A percentile compares a stretch with the other conserved stretches of the same genome.
phyloP scores from a whole-genome alignment of 2,797 vertebrate genomes.

The Siniperca obscura region DNA sequence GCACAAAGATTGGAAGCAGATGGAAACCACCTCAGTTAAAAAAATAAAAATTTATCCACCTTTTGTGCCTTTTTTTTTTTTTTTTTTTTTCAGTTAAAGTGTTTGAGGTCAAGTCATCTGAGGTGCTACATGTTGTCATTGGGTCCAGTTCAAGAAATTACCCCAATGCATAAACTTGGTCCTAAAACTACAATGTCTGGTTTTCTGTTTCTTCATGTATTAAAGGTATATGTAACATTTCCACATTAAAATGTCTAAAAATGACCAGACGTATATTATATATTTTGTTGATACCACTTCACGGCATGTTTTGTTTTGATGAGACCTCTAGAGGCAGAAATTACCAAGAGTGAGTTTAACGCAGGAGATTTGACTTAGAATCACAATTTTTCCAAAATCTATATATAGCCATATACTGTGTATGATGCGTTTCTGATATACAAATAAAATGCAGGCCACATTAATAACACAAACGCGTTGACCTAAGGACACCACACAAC shows the following conservation, averaged over 20 bases:
- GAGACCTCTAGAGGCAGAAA: no score
- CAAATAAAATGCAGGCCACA: constrained; percentile 24
- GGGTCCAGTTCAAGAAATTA: not conserved
- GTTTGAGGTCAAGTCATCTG: constrained; percentile 15
- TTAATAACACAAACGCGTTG: constrained; percentile 51
- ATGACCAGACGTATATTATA: no score
- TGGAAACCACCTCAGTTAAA: not conserved
- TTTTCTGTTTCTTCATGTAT: not conserved
- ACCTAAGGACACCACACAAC: constrained; percentile 32
- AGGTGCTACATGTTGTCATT: constrained; percentile 23
- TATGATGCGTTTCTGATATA: constrained; percentile 12
- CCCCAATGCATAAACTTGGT: not conserved
- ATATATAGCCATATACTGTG: not conserved
- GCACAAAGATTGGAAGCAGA: not conserved
- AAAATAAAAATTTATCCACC: not conserved
- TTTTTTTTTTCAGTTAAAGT: constrained; percentile 2
- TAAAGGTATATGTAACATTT: not conserved
- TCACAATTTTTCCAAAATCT: not conserved
- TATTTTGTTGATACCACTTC: no score
- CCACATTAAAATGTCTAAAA: no score
- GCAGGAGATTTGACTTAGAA: not conserved
- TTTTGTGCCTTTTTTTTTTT: not conserved
- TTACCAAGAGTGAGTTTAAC: no score
- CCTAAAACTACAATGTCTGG: not conserved
- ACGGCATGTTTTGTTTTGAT: no score